Evolutionary conservation across 2,113 vertebrate genomes (phyloP).

Genomic region (human (Homo sapiens)): GRCh38 chr4:94013001-94013500

Average conservation of each 20-base stretch:
- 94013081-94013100: too few species aligned
- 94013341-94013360: not conserved
- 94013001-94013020: too few species aligned
- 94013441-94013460: not conserved
- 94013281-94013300: accelerated
- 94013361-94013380: not conserved
- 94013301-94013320: not conserved
- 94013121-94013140: too few species aligned
- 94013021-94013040: too few species aligned
- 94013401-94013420: not conserved
- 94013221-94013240: not conserved
- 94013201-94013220: not conserved
- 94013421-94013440: not conserved
- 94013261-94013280: not conserved
- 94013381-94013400: not conserved
- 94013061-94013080: too few species aligned
- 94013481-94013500: not conserved
- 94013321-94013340: not conserved
- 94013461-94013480: not conserved
- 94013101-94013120: too few species aligned
- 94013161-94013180: too few species aligned
- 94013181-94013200: too few species aligned
- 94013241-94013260: not conserved
- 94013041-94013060: too few species aligned
- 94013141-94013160: too few species aligned